Base-by-base conservation (phyloP, 2,888 invertebrate genomes). In the Amphipoea oculea region DNA sequence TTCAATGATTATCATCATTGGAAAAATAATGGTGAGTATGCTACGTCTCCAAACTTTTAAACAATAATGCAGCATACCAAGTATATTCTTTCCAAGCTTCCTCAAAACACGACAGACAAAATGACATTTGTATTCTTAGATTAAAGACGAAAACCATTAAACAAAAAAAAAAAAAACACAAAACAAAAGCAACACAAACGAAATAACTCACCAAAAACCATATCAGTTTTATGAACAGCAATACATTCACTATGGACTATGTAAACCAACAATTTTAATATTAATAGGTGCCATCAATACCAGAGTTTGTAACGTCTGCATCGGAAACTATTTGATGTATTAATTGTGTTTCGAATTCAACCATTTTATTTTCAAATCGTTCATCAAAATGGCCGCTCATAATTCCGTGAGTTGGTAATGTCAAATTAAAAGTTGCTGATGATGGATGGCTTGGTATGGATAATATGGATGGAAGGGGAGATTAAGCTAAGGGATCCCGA, bases 261-360 rank as follows among this genome's bases (percentile, higher is more conserved):
- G 72, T 79, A 83, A 79, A 85, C 76, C 79, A 66, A 76, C 51
- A 82, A 78, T 79, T 86, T 90, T 82, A 89, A 85, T 90, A 89
- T 90, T 86, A 85, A 89, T 89, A 68, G 78, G 42, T 0, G 11
- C 69, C 71, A 85, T 90, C 76, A 85, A 84, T 86, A 87, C 20
- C 42, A 14, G 74, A 79, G 78, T 71, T 73, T 29, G 76, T 69
- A 75, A 74, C 68, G 73, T 83, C 81, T 75, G 83, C 72, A 82
- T 78, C 70, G 54, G 65, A 79, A 86, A 86, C 89, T 88, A 87
- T 85, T 62, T 72, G 68, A 76, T 73, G 45, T 76, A 83, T 86
- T 83, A 79, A 82, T 45, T 86, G 73, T 76, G 80, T 84, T 88
- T 68, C 45, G 72, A 77, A 85, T 76, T 78, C 42, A 70, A 74